Conservation (phyloP, 2,113 vertebrate species). For the Melanostigma gelatinosum region DNA sequence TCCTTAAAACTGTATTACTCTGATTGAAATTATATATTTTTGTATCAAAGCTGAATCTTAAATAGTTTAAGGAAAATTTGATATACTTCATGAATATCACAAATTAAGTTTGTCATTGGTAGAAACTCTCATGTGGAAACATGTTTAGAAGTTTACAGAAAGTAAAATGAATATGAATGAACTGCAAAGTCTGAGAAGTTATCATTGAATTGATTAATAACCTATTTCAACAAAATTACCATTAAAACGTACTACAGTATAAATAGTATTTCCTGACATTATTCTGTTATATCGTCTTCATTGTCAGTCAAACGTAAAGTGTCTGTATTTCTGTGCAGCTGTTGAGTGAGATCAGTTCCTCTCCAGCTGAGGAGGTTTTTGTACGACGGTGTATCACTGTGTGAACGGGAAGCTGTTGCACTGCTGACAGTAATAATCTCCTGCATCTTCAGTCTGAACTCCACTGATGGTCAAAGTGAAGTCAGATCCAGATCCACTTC, state of each 20-base stretch:
- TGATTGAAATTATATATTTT: too few species aligned
- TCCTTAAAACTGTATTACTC: too few species aligned
- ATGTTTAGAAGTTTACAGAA: too few species aligned
- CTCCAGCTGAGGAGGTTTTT: not conserved
- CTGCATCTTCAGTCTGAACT: not conserved
- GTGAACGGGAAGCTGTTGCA: not conserved
- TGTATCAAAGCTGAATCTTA: too few species aligned
- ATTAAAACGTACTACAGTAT: not conserved
- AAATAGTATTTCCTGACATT: not conserved
- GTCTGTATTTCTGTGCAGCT: not conserved
- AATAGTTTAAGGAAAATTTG: too few species aligned
- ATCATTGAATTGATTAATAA: too few species aligned
- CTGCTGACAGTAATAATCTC: conserved; percentile 4
- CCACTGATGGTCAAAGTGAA: conserved; percentile 22
- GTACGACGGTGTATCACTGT: not conserved
- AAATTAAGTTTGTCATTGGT: too few species aligned
- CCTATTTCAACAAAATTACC: too few species aligned
- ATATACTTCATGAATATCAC: too few species aligned
- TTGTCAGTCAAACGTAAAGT: not conserved
- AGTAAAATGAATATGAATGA: too few species aligned
- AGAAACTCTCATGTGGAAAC: too few species aligned
- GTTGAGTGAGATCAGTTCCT: not conserved
- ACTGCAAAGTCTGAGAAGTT: too few species aligned
- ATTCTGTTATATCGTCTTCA: not conserved
- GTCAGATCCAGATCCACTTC: not conserved